Conservation (phyloP, 2,888 invertebrate species). For the Papilio protenor region DNA sequence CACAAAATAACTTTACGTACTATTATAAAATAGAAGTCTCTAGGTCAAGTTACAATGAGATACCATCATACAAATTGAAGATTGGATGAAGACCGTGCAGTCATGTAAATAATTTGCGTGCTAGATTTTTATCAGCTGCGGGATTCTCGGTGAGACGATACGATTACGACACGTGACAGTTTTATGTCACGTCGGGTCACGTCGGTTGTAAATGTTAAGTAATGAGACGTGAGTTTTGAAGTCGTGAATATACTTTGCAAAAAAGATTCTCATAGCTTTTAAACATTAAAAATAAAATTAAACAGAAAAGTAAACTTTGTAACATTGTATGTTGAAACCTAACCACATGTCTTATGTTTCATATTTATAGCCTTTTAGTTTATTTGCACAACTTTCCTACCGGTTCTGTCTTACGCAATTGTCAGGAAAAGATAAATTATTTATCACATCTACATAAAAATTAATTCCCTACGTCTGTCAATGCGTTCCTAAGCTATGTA, state of each 20-base stretch:
- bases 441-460: conserved; percentile 18
- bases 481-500: not conserved
- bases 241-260: conserved; percentile 26
- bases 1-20: not conserved
- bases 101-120: conserved; percentile 34
- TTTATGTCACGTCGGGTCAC: conserved; percentile 25
- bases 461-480: not conserved
- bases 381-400: conserved; percentile 22
- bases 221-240: conserved; percentile 24
- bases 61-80: not conserved
- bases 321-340: conserved; percentile 11
- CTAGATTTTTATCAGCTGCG: conserved; percentile 28
- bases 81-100: not conserved
- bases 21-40: not conserved
- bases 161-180: conserved; percentile 35
- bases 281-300: not conserved
- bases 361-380: conserved; percentile 21
- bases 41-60: not conserved
- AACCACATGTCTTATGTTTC: conserved; percentile 19
- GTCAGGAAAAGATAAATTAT: conserved; percentile 16
- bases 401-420: conserved; percentile 6
- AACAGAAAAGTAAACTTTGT: not conserved
- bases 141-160: conserved; percentile 30
- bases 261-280: conserved; percentile 14
- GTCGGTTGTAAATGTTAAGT: conserved; percentile 35